Conservation (phyloP, 2,113 vertebrate genomes). For the Aspidoscelis tigris region DNA sequence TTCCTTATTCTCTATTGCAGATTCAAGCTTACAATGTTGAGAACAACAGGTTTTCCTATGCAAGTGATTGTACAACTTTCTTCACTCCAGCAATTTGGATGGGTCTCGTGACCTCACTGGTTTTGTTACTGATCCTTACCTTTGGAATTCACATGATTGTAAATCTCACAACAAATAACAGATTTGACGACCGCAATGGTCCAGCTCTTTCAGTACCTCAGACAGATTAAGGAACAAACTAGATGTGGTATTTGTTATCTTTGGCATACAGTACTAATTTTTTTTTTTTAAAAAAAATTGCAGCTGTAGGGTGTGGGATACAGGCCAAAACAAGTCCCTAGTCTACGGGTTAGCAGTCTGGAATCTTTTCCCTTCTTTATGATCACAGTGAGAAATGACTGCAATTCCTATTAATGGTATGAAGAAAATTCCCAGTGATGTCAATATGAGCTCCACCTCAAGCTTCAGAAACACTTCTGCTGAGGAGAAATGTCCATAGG, state of each 20-base stretch:
- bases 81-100: conserved; percentile 70
- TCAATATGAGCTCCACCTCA: background rate
- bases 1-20: conserved; percentile 57
- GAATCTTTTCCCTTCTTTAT: background rate
- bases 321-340: background rate
- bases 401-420: background rate
- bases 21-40: conserved; percentile 70
- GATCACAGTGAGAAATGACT: background rate
- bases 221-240: conserved; percentile 59
- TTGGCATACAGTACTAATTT: background rate
- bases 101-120: conserved; percentile 62
- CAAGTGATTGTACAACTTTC: conserved; percentile 68
- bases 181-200: conserved; percentile 69
- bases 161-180: conserved; percentile 66
- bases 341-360: background rate
- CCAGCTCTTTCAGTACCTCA: conserved; percentile 64
- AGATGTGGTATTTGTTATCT: background rate
- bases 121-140: conserved; percentile 66
- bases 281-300: background rate
- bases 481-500: background rate
- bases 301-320: background rate
- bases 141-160: conserved; percentile 68
- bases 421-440: background rate
- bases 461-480: background rate
- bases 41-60: conserved; percentile 61